phyloP scores from a whole-genome alignment of 2,888 invertebrate genomes.

The Tenthredo livida region DNA sequence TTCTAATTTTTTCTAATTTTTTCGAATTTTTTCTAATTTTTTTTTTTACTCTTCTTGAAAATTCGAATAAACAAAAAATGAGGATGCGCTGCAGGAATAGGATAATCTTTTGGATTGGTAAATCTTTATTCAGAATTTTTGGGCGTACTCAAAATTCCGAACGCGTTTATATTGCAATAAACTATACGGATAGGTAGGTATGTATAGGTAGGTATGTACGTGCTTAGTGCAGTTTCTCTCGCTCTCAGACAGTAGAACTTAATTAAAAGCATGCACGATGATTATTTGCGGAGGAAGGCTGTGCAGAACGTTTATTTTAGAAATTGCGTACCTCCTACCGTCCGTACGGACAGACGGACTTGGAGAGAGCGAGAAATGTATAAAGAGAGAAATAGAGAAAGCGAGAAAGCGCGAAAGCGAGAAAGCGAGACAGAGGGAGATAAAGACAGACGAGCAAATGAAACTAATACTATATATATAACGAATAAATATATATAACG shows the following conservation, averaged over 20 bases:
- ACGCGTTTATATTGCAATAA: too few relatives aligned
- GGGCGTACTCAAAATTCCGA: too few relatives aligned
- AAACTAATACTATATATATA: background rate
- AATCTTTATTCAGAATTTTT: too few relatives aligned
- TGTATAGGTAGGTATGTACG: background rate
- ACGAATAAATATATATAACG: background rate
- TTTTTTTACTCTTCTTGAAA: too few relatives aligned
- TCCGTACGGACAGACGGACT: constrained; percentile 17
- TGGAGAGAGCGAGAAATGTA: background rate
- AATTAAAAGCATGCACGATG: constrained; percentile 78
- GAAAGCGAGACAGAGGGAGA: background rate
- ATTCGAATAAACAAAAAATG: too few relatives aligned
- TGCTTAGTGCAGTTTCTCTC: constrained; percentile 33
- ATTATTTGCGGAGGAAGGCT: constrained; percentile 72
- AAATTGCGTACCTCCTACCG: constrained; percentile 68
- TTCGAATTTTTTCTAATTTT: too few relatives aligned
- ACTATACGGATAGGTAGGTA: too few relatives aligned
- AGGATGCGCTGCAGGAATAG: too few relatives aligned
- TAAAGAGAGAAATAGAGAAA: background rate
- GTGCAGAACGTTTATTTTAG: constrained; percentile 74
- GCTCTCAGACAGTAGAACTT: constrained; percentile 74
- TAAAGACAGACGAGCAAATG: constrained; percentile 25
- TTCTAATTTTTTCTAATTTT: too few relatives aligned
- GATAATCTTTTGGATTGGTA: too few relatives aligned
- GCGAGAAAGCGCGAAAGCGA: background rate